Conservation (phyloP, 2,888 invertebrate species). For the Idaea aversata region DNA sequence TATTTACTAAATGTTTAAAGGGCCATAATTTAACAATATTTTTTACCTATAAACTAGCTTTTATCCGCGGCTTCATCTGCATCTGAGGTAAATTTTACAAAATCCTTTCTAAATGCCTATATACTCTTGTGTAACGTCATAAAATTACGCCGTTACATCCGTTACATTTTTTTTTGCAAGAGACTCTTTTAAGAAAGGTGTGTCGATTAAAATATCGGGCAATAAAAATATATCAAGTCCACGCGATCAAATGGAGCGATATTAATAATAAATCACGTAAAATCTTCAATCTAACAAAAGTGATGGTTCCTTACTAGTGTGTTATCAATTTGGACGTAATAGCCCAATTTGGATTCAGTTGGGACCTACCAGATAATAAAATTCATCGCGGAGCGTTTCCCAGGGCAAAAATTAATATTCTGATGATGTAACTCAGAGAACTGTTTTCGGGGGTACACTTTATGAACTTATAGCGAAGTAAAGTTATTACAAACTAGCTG, state of each 20-base stretch:
- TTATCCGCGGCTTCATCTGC: no score
- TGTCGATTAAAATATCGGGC: not conserved
- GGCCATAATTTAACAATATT: no score
- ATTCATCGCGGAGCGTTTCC: constrained; percentile 73
- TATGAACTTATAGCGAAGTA: constrained; percentile 14
- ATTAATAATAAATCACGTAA: constrained; percentile 37
- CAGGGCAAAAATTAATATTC: constrained; percentile 77
- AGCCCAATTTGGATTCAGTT: constrained; percentile 74
- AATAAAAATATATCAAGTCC: not conserved
- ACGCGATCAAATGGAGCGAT: constrained; percentile 31
- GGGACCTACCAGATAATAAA: constrained; percentile 70
- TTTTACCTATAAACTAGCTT: no score
- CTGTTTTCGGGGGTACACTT: constrained; percentile 39
- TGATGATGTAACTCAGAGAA: constrained; percentile 71
- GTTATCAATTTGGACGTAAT: constrained; percentile 75
- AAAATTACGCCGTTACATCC: no score
- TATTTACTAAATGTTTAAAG: no score
- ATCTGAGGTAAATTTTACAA: no score
- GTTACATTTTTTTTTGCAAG: no score
- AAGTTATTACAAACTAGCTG: not conserved
- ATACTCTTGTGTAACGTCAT: no score
- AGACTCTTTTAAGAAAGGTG: no score
- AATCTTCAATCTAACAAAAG: constrained; percentile 41
- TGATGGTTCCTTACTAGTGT: constrained; percentile 52
- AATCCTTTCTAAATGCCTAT: no score